A percentile compares a stretch with the other conserved stretches of the same genome.
phyloP scores from a whole-genome alignment of 2,113 vertebrate genomes.

The Nymphicus hollandicus region DNA sequence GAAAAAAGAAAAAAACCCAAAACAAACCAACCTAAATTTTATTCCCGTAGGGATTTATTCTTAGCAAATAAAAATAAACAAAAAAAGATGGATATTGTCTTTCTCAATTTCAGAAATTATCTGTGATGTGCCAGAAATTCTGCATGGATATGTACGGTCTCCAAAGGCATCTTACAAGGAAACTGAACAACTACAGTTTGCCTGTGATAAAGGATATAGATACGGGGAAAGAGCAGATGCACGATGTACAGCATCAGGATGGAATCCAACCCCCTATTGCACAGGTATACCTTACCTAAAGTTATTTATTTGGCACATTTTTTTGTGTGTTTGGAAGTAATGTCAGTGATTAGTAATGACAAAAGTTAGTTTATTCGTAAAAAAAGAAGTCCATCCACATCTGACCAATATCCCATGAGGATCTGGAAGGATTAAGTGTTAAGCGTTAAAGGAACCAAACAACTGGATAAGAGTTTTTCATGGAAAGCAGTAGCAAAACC shows the following conservation, averaged over 20 bases:
- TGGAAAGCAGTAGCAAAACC: neutral
- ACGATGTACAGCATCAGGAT: slow-evolving; percentile 60
- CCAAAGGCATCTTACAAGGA: neutral
- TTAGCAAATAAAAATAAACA: neutral
- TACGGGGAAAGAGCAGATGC: slow-evolving; percentile 4
- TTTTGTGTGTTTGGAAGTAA: neutral
- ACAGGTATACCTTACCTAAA: slow-evolving; percentile 37
- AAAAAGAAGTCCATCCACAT: neutral
- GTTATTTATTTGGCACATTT: neutral
- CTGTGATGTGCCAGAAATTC: neutral
- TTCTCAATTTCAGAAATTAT: slow-evolving; percentile 52
- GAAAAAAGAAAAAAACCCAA: neutral
- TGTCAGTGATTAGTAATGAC: neutral
- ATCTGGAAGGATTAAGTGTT: neutral
- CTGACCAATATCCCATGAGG: neutral
- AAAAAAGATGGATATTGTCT: neutral
- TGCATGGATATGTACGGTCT: neutral
- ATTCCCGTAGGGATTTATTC: neutral
- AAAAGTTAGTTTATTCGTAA: neutral
- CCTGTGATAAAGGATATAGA: slow-evolving; percentile 40
- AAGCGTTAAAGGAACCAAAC: neutral
- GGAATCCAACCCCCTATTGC: slow-evolving; percentile 63
- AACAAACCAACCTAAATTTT: neutral
- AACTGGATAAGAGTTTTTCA: neutral
- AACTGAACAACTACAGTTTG: slow-evolving; percentile 58